phyloP scores from a whole-genome alignment of 2,797 vertebrate species.

The Cynopterus sphinx region DNA sequence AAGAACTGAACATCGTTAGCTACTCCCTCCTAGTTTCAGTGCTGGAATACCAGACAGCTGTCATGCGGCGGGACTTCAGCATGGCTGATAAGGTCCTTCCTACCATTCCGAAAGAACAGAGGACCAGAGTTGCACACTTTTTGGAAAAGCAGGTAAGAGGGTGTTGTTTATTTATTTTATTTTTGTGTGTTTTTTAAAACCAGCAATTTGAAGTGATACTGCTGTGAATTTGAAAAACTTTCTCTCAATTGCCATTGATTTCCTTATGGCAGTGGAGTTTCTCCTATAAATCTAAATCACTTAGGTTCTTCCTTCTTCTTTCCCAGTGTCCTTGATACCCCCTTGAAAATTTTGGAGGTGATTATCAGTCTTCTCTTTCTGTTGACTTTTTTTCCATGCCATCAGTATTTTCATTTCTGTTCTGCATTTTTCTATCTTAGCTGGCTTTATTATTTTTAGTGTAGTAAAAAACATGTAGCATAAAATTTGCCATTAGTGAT shows the following conservation, averaged over 20 bases:
- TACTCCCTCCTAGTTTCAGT: constrained; percentile 98
- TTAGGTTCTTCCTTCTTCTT: not conserved
- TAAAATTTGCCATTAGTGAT: not conserved
- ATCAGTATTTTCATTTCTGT: not conserved
- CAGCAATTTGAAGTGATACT: constrained; percentile 19
- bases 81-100: constrained; percentile 99
- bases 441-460: not conserved
- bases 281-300: not conserved
- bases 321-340: not conserved
- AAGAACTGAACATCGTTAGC: constrained; percentile 98
- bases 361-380: not conserved
- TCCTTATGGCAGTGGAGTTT: not conserved
- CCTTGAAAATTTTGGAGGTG: not conserved
- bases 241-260: not conserved
- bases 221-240: not conserved
- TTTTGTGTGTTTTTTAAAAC: not conserved
- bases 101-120: constrained; percentile 98
- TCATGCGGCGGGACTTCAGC: constrained; percentile 97
- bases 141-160: constrained; percentile 95
- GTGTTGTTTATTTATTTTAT: not conserved
- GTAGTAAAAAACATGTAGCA: not conserved
- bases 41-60: constrained; percentile 98
- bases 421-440: not conserved
- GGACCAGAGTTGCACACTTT: constrained; percentile 98
- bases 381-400: not conserved